phyloP scores from a whole-genome alignment of 2,797 vertebrate genomes.

The Poecilia velifera region DNA sequence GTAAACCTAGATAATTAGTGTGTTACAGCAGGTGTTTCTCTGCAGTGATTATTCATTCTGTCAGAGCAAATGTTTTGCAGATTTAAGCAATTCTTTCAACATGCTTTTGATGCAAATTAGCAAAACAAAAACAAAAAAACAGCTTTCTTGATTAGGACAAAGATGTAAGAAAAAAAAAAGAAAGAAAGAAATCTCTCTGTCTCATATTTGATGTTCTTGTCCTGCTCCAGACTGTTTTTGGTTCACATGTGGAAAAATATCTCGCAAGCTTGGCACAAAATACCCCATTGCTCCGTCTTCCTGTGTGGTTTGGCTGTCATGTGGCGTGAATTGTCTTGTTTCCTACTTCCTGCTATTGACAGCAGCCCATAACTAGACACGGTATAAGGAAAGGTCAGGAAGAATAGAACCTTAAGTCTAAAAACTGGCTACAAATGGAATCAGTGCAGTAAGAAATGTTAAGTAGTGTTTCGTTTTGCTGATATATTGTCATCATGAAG shows the following conservation, averaged over 20 bases:
- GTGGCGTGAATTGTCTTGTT: slow-evolving; percentile 19
- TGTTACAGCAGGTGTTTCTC: slow-evolving; percentile 7
- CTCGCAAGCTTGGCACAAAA: background rate
- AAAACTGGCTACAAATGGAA: background rate
- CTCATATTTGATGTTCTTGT: background rate
- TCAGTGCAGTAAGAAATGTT: background rate
- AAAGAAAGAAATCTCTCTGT: too few species aligned
- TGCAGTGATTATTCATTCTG: background rate
- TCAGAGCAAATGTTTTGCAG: background rate
- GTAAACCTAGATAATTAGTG: background rate
- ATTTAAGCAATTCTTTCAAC: background rate
- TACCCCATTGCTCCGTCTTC: background rate
- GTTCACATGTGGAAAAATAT: background rate
- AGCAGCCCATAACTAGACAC: background rate
- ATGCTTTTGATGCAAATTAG: background rate
- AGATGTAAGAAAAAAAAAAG: background rate
- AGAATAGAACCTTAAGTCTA: background rate
- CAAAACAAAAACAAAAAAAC: background rate
- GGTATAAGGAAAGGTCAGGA: background rate
- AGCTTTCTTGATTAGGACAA: background rate
- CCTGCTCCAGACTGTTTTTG: background rate
- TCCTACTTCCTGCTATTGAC: slow-evolving; percentile 26
- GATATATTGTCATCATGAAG: background rate
- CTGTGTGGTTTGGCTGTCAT: slow-evolving; percentile 27
- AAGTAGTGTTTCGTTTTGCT: background rate